Evolutionary conservation across 2,113 vertebrate species (phyloP).

Genomic region (Aptenodytes patagonicus): DNA sequence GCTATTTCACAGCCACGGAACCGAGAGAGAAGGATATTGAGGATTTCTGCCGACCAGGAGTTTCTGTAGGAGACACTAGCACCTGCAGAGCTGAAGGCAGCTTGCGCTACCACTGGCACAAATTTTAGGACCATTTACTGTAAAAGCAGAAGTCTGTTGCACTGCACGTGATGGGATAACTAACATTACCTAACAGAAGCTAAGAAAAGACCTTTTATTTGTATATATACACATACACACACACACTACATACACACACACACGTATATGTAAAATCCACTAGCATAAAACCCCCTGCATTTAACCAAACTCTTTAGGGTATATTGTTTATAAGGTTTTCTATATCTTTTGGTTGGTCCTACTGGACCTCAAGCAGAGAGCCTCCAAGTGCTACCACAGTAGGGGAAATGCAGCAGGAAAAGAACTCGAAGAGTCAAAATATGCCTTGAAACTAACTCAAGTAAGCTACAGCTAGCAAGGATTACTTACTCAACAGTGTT

Average conservation of each 20-base stretch:
- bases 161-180: neutral
- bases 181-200: neutral
- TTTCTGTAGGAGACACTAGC: neutral
- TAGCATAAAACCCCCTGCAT: neutral
- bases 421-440: neutral
- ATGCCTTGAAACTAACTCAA: neutral
- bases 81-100: neutral
- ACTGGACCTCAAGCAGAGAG: neutral
- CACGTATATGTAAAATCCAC: neutral
- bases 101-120: neutral
- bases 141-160: neutral
- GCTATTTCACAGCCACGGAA: neutral
- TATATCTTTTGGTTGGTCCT: neutral
- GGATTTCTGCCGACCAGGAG: neutral
- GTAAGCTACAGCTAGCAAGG: neutral
- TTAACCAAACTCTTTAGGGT: neutral
- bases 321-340: neutral
- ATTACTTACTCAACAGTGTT: neutral
- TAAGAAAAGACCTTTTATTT: neutral
- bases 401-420: neutral
- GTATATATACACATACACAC: fast-evolving
- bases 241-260: fast-evolving
- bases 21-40: neutral
- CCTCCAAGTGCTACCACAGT: too few relatives aligned
- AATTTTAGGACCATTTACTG: neutral